These are phyloP conservation scores for Chaetorhynchus papuensis DNA, from an alignment of 2,113 vertebrate species.

Conservation along the genomic window DNA sequence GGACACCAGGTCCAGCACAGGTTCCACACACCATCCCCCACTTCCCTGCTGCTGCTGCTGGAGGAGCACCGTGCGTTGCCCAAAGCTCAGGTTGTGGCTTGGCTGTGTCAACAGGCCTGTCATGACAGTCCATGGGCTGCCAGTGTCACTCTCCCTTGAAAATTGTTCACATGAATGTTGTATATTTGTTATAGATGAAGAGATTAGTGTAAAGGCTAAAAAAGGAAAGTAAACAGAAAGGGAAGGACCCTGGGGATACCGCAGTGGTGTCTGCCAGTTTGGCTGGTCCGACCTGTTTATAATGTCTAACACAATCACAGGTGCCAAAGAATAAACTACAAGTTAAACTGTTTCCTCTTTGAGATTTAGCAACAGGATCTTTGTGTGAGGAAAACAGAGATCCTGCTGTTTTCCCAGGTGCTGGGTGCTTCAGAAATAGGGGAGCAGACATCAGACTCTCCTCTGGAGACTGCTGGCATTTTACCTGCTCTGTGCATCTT, in stretches of 20 bases:
- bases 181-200: slow-evolving; percentile 21
- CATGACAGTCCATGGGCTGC: neutral
- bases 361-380: neutral
- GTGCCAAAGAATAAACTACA: slow-evolving; percentile 36
- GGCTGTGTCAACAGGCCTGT: neutral
- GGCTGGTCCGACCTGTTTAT: slow-evolving; percentile 32
- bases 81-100: rapidly evolving
- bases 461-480: neutral
- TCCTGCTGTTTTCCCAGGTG: neutral
- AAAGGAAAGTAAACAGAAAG: slow-evolving; percentile 12
- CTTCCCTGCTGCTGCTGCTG: neutral
- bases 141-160: neutral
- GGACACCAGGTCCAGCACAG: neutral
- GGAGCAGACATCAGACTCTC: neutral
- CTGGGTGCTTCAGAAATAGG: neutral
- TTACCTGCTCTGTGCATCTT: neutral
- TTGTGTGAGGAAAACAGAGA: neutral
- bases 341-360: slow-evolving; percentile 18
- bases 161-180: neutral
- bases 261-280: neutral
- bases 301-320: neutral
- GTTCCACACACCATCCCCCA: neutral
- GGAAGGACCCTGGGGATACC: slow-evolving; percentile 19
- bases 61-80: neutral
- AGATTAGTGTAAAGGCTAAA: neutral